Evolutionary conservation across 2,797 vertebrate genomes (phyloP).

Genomic region (Lagothrix lagotricha): DNA sequence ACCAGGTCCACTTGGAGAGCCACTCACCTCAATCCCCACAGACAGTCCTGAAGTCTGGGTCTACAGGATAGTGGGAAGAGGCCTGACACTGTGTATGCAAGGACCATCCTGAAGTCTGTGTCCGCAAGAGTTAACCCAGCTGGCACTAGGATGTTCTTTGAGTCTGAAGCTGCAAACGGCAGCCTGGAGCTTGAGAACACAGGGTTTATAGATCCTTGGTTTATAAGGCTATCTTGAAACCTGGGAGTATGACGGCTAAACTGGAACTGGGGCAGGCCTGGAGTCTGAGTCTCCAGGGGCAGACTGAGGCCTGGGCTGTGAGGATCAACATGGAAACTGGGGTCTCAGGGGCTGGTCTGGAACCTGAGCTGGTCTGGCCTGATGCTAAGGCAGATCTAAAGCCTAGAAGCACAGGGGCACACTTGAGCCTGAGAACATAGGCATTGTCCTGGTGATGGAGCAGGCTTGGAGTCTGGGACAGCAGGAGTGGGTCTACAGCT

Average conservation of each 20-base stretch:
- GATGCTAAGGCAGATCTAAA: neutral
- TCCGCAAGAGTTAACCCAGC: neutral
- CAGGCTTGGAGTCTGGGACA: neutral
- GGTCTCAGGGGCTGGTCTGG: neutral
- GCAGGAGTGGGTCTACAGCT: neutral
- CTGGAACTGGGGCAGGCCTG: rapidly evolving
- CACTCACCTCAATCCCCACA: neutral
- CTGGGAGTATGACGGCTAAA: neutral
- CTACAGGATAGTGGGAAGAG: neutral
- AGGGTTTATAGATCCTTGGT: neutral
- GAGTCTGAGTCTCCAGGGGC: neutral
- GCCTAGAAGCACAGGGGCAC: neutral
- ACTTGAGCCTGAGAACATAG: neutral
- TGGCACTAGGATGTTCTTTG: neutral
- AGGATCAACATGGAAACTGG: neutral
- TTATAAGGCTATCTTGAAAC: neutral
- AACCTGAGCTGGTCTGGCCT: no score
- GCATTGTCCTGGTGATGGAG: neutral
- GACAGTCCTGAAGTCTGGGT: neutral
- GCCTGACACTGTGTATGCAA: neutral
- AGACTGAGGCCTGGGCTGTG: neutral
- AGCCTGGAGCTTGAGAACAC: neutral
- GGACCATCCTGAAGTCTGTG: neutral
- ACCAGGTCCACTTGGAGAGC: no score
- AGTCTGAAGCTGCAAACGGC: neutral